Evolutionary conservation across 2,888 invertebrate species (phyloP), one percentile per base, ranked within the genome.

Genomic region (Hoplodrina ambigua): DNA sequence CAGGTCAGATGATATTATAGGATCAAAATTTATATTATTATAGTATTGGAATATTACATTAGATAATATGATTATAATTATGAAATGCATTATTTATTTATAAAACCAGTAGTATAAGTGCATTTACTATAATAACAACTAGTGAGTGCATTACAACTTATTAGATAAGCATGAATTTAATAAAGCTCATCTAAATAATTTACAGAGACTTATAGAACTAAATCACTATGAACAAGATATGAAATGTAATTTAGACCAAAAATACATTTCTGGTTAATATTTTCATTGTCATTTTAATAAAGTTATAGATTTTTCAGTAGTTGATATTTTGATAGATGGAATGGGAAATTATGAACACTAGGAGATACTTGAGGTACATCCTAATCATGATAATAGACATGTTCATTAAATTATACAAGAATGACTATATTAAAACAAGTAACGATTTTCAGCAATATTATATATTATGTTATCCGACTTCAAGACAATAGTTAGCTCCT

Each of bases 61-160:
- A 33, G 20, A 33, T 10, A 10, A 37, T 41, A 13, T 4, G 10
- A 46, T 20, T 65, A 19, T 33, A 55, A 55, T 49, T 8, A n/a
- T 37, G 11, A 46, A 37, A 19, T 59, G 7, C 10, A 46, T 46
- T 58, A 53, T 53, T 57, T n/a, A n/a, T 69, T 53, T 6, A 37
- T 37, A 37, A 37, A 37, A 33, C 33, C 10, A 37, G 7, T 37
- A 37, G 8, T n/a, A n/a, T 37, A 8, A 37, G 8, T 37, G 37
- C 37, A 37, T 37, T 37, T 25, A 25, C 25, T 25, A n/a, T n/a
- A n/a, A n/a, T 44, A 13, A 25, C 55, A 52, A n/a, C 4, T 25
- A 46, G 37, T 11, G 5, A n/a, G 19, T 20, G 7, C n/a, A 30
- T 11, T 30, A 13, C 57, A 57, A 20, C 17, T 52, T 17, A 41